A percentile compares a stretch with the other conserved stretches of the same genome.
These are phyloP conservation scores for Falco naumanni DNA, from an alignment of 2,797 vertebrate species.

Conservation along the genomic window DNA sequence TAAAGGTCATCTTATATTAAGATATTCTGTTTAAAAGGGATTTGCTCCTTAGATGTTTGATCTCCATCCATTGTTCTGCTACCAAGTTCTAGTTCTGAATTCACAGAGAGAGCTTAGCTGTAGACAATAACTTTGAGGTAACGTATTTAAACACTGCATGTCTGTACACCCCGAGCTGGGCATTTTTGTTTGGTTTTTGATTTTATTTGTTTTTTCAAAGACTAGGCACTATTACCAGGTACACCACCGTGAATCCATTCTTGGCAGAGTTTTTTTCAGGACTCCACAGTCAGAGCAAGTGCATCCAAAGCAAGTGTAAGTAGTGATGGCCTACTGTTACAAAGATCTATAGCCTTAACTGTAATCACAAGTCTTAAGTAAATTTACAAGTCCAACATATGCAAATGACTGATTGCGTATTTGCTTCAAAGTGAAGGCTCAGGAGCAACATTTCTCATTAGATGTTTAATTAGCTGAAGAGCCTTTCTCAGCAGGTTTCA, in stretches of 20 bases:
- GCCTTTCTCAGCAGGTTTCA: not conserved
- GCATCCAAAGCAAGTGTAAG: not conserved
- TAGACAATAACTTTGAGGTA: not conserved
- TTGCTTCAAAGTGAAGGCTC: not conserved
- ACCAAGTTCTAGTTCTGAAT: not conserved
- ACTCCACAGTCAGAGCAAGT: not conserved
- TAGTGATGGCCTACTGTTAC: not conserved
- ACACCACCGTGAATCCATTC: not conserved
- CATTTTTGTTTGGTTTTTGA: not conserved
- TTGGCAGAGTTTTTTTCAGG: not conserved
- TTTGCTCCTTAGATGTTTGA: not conserved
- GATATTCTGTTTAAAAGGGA: not conserved
- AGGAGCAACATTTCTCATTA: not conserved
- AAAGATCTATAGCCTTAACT: not conserved
- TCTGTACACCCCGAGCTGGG: not conserved
- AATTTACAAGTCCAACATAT: not conserved
- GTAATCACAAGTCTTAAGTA: not conserved
- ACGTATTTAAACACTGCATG: not conserved
- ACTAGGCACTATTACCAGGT: not conserved
- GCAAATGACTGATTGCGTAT: not conserved
- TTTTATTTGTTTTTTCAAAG: not conserved
- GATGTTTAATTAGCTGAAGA: not conserved
- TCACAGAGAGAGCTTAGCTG: not conserved
- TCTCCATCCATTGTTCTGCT: not conserved
- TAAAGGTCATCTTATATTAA: not conserved